Base-by-base conservation (phyloP, 2,888 invertebrate genomes). In the Trachelus troglodyta region DNA sequence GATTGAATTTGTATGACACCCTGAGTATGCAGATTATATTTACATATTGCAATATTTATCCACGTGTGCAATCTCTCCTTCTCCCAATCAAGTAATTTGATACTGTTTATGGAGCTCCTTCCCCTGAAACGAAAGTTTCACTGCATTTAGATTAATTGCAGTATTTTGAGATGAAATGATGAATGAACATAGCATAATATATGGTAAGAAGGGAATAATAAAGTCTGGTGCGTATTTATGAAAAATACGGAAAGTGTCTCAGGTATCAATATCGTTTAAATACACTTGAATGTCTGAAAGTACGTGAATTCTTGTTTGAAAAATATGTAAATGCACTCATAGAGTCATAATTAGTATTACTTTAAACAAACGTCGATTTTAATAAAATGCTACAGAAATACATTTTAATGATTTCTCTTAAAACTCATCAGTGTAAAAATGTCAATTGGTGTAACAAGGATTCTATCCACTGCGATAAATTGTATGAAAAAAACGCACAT, bases 81-180 rank as follows among this genome's bases (percentile, higher is more conserved):
- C 80, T 79, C 75, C 79, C 81, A 73, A 78, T 77, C 73, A 79
- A 79, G 81, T 77, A 79, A 77, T 80, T 81, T 79, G 81, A 77
- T 81, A 71, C 71, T 71, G 31, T 71, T 30, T 71, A 81, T 76
- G 80, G 77, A 75, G 80, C 76, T 79, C 78, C 77, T 74, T 76
- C 75, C 80, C 83, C 83, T 83, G 83, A 83, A 83, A 83, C 78
- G 83, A 83, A 77, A 83, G 71, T 71, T 71, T 71, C 71, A 71
- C 71, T 31, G 71, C 33, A 33, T 71, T 71, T 71, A 71, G 31
- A 71, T 30, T 71, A 1, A 33, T 71, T 33, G 33, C 56, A 56
- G 56, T 23, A 56, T 2, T 23, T 56, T 23, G 56, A 56, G 56
- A 56, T 56, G 2, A 56, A 56, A 56, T 56, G 56, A 56, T 56